These are phyloP conservation scores for Aporrectodea caliginosa DNA, from an alignment of 1,140 invertebrate genomes.

Conservation along the genomic window DNA sequence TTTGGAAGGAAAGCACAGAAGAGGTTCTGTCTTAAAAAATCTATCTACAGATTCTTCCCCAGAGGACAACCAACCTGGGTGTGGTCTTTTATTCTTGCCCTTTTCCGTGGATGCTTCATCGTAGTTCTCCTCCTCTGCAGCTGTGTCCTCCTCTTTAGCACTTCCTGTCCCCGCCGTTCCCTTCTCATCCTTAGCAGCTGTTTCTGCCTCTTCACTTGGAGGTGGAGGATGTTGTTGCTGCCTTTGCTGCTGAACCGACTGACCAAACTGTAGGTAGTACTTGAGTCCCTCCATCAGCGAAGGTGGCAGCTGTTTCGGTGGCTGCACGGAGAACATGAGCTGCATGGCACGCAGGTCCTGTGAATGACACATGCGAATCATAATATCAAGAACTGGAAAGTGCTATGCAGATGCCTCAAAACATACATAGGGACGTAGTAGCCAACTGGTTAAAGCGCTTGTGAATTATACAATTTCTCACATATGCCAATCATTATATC, in stretches of 20 bases:
- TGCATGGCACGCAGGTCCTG: constrained; percentile 55
- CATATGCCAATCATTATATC: too few relatives aligned
- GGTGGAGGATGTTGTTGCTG: constrained; percentile 64
- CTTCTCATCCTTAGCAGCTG: not conserved
- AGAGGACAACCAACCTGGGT: too few relatives aligned
- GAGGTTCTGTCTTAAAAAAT: too few relatives aligned
- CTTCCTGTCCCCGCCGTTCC: not conserved
- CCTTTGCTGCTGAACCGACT: constrained; percentile 38
- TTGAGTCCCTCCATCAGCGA: constrained; percentile 45
- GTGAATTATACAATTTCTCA: too few relatives aligned
- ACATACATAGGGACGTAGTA: too few relatives aligned
- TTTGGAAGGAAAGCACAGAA: too few relatives aligned
- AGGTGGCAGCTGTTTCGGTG: constrained; percentile 43
- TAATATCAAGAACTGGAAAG: too few relatives aligned
- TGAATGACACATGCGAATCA: too few relatives aligned
- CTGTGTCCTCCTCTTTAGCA: not conserved
- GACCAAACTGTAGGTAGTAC: constrained; percentile 44
- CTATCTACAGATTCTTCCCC: too few relatives aligned
- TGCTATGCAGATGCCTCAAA: too few relatives aligned
- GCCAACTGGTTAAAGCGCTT: too few relatives aligned
- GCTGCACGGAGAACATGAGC: constrained; percentile 51
- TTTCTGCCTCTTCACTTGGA: not conserved
- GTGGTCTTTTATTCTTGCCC: not conserved
- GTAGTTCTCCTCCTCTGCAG: not conserved
- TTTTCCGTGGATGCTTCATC: not conserved